These are phyloP conservation scores for Synanthedon formicaeformis DNA, from an alignment of 2,888 invertebrate species.

Conservation along the genomic window DNA sequence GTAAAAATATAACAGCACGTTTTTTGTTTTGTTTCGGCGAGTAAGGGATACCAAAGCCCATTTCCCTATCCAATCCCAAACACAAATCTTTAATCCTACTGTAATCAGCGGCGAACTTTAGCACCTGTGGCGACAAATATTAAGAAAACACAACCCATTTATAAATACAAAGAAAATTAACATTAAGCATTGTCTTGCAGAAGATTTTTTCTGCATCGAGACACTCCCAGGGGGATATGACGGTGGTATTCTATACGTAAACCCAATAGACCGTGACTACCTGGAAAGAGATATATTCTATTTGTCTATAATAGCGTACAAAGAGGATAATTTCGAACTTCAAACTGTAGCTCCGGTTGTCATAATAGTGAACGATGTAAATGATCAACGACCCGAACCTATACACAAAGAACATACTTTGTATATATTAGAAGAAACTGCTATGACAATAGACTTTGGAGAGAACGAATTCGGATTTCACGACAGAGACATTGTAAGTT, in stretches of 20 bases:
- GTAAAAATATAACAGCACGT: no score
- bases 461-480: slow-evolving; percentile 56
- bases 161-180: background rate
- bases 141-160: no score
- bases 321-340: slow-evolving; percentile 37
- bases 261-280: slow-evolving; percentile 54
- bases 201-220: slow-evolving; percentile 44
- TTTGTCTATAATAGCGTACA: slow-evolving; percentile 58
- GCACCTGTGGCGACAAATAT: no score
- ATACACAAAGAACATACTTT: slow-evolving; percentile 34
- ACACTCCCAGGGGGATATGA: slow-evolving; percentile 31
- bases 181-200: slow-evolving; percentile 20
- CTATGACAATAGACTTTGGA: slow-evolving; percentile 53
- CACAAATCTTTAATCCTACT: no score
- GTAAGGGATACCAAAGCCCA: no score
- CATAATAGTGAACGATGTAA: slow-evolving; percentile 68
- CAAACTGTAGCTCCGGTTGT: slow-evolving; percentile 36
- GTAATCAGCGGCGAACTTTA: no score
- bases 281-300: slow-evolving; percentile 56
- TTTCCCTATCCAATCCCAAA: no score
- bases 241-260: slow-evolving; percentile 42
- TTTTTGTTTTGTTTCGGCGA: no score
- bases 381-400: slow-evolving; percentile 75
- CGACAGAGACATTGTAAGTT: slow-evolving; percentile 64
- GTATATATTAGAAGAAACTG: slow-evolving; percentile 64